A percentile compares a stretch with the other conserved stretches of the same genome.
phyloP scores from a whole-genome alignment of 2,797 vertebrate species.

The Eulemur coronatus region DNA sequence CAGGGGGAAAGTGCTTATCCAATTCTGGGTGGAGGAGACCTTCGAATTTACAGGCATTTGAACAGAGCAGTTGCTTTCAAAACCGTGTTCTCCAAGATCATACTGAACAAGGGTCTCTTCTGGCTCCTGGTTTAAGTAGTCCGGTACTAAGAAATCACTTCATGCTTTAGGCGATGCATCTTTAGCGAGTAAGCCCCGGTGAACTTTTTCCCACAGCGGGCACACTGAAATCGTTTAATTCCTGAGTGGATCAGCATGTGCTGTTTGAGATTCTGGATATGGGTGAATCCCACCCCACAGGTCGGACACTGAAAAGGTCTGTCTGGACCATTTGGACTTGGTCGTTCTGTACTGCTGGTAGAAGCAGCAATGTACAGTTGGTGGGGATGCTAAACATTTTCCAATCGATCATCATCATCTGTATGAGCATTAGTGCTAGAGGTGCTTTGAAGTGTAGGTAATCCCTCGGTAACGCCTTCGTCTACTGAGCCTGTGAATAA shows the following conservation, averaged over 20 bases:
- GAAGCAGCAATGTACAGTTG: constrained; percentile 98
- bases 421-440: constrained; percentile 90
- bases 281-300: constrained; percentile 96
- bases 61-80: constrained; percentile 95
- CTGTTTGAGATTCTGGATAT: constrained; percentile 99
- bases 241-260: constrained; percentile 99
- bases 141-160: constrained; percentile 99
- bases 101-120: constrained; percentile 96
- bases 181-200: constrained; percentile 99
- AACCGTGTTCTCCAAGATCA: constrained; percentile 92
- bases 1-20: constrained; percentile 94
- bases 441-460: constrained; percentile 92
- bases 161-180: constrained; percentile 99
- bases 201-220: constrained; percentile 99
- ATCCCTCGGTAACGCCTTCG: constrained; percentile 93
- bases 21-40: constrained; percentile 98
- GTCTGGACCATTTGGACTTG: constrained; percentile 95
- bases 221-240: constrained; percentile 99
- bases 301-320: constrained; percentile 97
- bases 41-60: constrained; percentile 99
- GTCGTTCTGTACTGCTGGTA: constrained; percentile 91
- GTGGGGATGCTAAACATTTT: constrained; percentile 97
- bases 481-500: constrained; percentile 91
- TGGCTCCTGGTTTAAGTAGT: constrained; percentile 98
- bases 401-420: constrained; percentile 95